These are phyloP conservation scores for Drosophila anceps DNA, from an alignment of 2,888 invertebrate species.

Conservation along the genomic window DNA sequence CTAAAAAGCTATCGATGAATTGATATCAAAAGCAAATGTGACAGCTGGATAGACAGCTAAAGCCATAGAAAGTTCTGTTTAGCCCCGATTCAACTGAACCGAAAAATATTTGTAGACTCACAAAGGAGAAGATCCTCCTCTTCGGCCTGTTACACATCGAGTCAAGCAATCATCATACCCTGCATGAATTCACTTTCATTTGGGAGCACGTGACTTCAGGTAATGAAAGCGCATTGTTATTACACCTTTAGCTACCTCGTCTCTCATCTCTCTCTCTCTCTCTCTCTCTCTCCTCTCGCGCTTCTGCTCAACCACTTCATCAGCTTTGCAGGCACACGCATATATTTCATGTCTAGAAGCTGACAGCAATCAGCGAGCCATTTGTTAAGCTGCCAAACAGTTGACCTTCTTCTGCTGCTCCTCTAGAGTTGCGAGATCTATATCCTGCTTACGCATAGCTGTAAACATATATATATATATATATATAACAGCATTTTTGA, in stretches of 20 bases:
- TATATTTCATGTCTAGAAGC: conserved; percentile 1
- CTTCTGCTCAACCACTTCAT: neutral
- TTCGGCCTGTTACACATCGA: neutral
- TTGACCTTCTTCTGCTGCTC: conserved; percentile 10
- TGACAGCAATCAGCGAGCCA: conserved; percentile 27
- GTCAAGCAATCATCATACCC: neutral
- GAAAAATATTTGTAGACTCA: neutral
- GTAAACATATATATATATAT: neutral
- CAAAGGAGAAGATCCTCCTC: neutral
- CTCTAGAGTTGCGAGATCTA: neutral
- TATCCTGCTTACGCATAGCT: conserved; percentile 18
- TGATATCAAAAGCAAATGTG: neutral
- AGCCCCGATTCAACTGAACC: neutral
- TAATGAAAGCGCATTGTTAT: conserved; percentile 34
- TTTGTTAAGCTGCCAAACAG: neutral
- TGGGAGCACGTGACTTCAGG: conserved; percentile 21
- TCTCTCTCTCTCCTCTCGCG: neutral
- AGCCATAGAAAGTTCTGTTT: neutral
- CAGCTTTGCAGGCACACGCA: neutral
- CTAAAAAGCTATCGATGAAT: neutral
- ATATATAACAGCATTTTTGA: neutral
- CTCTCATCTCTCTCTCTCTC: neutral
- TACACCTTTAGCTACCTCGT: neutral
- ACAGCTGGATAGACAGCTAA: no score
- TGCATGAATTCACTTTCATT: neutral